Evolutionary conservation across 2,113 vertebrate genomes (phyloP).

Genomic region (Stigmatopora argus): DNA sequence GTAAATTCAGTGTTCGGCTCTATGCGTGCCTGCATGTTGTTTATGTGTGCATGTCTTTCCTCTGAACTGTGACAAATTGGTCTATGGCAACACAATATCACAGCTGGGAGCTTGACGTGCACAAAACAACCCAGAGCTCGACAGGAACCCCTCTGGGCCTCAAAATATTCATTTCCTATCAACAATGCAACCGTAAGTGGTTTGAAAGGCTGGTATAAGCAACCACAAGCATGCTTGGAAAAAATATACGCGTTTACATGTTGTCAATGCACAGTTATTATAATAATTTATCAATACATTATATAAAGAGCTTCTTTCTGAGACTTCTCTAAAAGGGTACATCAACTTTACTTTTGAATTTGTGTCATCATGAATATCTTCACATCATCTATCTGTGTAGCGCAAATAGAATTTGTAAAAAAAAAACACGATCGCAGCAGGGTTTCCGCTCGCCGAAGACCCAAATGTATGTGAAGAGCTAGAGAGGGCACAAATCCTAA

Average conservation of each 20-base stretch:
- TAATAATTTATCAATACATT: neutral
- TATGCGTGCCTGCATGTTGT: neutral
- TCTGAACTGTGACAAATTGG: conserved; percentile 6
- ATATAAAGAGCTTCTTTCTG: neutral
- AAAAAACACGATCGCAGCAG: neutral
- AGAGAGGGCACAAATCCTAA: neutral
- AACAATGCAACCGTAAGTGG: neutral
- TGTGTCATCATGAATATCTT: neutral
- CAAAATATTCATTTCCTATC: neutral
- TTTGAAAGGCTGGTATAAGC: neutral
- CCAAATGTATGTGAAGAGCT: neutral
- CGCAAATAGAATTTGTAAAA: neutral
- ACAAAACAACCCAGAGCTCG: neutral
- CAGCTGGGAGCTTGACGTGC: neutral
- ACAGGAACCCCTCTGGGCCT: neutral
- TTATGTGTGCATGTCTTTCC: conserved; percentile 6
- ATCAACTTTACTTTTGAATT: neutral
- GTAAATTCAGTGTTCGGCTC: neutral
- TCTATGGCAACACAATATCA: neutral
- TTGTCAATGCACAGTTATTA: neutral
- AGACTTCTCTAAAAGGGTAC: neutral
- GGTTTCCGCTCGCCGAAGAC: neutral
- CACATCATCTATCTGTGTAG: neutral
- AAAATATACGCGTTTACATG: neutral
- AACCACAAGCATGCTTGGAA: neutral